Evolutionary conservation across 2,888 invertebrate species (phyloP).

Genomic region (Agrenia bidenticulata): DNA sequence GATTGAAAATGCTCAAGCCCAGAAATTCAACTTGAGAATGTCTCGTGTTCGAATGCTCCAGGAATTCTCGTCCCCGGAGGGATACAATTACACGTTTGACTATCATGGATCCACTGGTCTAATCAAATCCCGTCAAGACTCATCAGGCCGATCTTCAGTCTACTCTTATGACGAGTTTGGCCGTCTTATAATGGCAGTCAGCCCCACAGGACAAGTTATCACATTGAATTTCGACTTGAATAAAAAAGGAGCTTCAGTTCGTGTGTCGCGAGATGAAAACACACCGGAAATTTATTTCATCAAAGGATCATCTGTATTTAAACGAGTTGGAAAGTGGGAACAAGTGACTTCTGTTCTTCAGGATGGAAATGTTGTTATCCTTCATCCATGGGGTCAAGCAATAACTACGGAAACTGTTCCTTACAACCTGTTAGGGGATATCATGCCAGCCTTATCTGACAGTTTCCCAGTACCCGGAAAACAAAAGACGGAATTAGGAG

Average conservation of each 20-base stretch:
- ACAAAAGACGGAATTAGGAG: conserved; percentile 84
- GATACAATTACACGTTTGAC: conserved; percentile 89
- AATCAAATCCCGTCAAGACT: conserved; percentile 82
- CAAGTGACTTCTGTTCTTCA: conserved; percentile 75
- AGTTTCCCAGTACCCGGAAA: conserved; percentile 89
- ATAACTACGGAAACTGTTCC: conserved; percentile 88
- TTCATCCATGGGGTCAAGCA: conserved; percentile 82
- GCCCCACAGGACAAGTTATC: conserved; percentile 92
- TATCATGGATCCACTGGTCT: conserved; percentile 89
- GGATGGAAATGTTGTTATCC: conserved; percentile 78
- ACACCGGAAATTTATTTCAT: conserved; percentile 82
- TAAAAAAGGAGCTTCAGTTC: conserved; percentile 83
- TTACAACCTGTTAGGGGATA: conserved; percentile 84
- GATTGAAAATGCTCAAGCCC: conserved; percentile 89
- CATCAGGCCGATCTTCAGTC: conserved; percentile 84
- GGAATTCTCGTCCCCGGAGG: conserved; percentile 86
- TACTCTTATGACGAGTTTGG: conserved; percentile 96
- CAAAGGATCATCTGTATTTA: conserved; percentile 81
- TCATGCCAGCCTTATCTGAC: conserved; percentile 82
- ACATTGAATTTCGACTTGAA: conserved; percentile 85
- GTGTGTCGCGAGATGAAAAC: conserved; percentile 77
- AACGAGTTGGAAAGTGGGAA: conserved; percentile 76
- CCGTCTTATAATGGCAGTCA: conserved; percentile 83
- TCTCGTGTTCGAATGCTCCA: conserved; percentile 89
- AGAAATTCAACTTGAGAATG: conserved; percentile 86